Conservation (phyloP, 2,888 invertebrate genomes). For the Andrena fulva region DNA sequence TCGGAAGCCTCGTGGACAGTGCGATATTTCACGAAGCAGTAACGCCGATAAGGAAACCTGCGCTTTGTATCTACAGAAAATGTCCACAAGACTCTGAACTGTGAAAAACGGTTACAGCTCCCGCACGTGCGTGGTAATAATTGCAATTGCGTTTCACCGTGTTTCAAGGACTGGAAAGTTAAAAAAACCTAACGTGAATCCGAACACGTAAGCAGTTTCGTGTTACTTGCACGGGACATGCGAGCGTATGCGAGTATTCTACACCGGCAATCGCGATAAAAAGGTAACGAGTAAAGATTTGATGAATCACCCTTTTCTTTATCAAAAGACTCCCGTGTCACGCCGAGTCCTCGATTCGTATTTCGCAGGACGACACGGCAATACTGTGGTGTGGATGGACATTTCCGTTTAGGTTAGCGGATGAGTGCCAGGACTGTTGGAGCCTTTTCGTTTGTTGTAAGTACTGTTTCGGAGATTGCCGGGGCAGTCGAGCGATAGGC, state of each 20-base stretch:
- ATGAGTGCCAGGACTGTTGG: no score
- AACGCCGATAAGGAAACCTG: background rate
- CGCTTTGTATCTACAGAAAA: background rate
- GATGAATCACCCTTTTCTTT: constrained; percentile 15
- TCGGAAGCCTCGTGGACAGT: background rate
- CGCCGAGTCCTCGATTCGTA: background rate
- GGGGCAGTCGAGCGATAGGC: no score
- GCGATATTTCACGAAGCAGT: background rate
- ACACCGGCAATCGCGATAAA: background rate
- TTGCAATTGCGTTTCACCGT: constrained; percentile 33
- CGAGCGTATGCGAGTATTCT: background rate
- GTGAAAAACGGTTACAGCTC: background rate
- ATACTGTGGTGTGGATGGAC: no score
- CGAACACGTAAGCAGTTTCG: constrained; percentile 27
- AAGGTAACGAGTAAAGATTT: background rate
- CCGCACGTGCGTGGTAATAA: constrained; percentile 33
- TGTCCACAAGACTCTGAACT: background rate
- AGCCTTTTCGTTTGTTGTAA: no score
- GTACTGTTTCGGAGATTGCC: no score
- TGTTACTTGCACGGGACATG: background rate
- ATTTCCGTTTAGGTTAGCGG: no score
- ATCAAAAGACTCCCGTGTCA: background rate
- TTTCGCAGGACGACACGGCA: background rate
- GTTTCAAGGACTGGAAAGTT: constrained; percentile 32
- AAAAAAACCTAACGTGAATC: constrained; percentile 21